phyloP scores from a whole-genome alignment of 2,797 vertebrate genomes.

The Falco naumanni region DNA sequence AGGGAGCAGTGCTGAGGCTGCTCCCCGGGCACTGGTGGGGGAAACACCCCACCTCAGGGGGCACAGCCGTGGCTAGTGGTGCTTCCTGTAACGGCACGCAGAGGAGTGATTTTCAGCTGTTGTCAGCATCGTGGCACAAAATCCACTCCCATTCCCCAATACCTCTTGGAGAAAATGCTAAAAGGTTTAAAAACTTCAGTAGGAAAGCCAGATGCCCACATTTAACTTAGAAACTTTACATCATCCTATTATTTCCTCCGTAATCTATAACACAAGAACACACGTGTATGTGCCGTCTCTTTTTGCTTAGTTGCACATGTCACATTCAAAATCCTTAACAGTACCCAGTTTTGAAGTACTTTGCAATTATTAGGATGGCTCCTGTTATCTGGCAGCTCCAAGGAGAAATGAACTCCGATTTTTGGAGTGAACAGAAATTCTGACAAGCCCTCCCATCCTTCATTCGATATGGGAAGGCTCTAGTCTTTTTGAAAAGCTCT shows the following conservation, averaged over 20 bases:
- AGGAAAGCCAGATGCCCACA: background rate
- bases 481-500: background rate
- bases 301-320: background rate
- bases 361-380: background rate
- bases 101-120: background rate
- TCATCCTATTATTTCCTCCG: background rate
- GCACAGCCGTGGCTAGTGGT: rapidly evolving
- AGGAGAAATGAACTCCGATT: background rate
- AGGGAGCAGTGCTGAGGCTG: background rate
- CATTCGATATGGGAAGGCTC: background rate
- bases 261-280: background rate
- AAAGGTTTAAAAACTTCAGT: background rate
- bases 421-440: slow-evolving; percentile 23
- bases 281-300: background rate
- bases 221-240: background rate
- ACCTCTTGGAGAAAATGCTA: background rate
- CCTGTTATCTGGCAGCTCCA: background rate
- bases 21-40: rapidly evolving
- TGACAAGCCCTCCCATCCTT: background rate
- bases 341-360: background rate
- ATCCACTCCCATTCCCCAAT: background rate
- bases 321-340: background rate
- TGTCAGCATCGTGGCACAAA: background rate
- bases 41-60: background rate
- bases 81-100: background rate